Base-by-base conservation (phyloP, 1,140 invertebrate species). In the Trachelipus rathkii region DNA sequence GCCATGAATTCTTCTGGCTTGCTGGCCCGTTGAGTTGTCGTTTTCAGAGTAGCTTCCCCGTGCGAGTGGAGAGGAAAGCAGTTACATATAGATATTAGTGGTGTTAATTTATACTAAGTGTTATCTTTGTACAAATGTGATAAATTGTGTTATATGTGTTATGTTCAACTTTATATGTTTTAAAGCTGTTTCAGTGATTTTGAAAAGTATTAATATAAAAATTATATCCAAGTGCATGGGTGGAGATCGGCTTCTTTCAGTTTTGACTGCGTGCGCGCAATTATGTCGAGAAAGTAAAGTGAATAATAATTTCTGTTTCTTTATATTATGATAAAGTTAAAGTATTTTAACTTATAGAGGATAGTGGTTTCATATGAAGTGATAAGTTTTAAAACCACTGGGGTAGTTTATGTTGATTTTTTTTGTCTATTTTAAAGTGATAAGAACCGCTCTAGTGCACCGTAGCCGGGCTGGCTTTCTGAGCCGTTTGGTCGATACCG, bases 11-110 rank as follows among this genome's bases (percentile, higher is more conserved):
- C 11, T 60, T 60, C 50, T 60, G 11, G 11, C 50, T 60, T 60
- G 50, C 19, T 60, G 19, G 19, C 50, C 11, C 50, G 11, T 33
- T 33, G 33, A 33, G 33, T 33, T 15, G 11, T 60, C 50, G 50
- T 60, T 60, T 60, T 60, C 50, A 60, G 50, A 60, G 50, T 60
- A 60, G 50, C 50, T 60, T 60, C 50, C 50, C 50, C 11, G 50
- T 15, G 50, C 19, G 50, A 60, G 11, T 60, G 50, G 50, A 60
- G 11, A 15, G 50, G 50, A 60, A 15, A 19, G 50, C 50, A 60
- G 50, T 60, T 60, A 60, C 50, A 60, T 15, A 15, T 60, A 60
- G 50, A 15, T 60, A 15, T 60, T 60, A 60, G 50, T 19, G 19
- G 19, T 33, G 33, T 33, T 33, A 33, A 33, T 33, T 33, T 33